Evolutionary conservation across 2,113 vertebrate genomes (phyloP), one percentile per base, ranked within the genome.

Genomic region (Aegypius monachus): DNA sequence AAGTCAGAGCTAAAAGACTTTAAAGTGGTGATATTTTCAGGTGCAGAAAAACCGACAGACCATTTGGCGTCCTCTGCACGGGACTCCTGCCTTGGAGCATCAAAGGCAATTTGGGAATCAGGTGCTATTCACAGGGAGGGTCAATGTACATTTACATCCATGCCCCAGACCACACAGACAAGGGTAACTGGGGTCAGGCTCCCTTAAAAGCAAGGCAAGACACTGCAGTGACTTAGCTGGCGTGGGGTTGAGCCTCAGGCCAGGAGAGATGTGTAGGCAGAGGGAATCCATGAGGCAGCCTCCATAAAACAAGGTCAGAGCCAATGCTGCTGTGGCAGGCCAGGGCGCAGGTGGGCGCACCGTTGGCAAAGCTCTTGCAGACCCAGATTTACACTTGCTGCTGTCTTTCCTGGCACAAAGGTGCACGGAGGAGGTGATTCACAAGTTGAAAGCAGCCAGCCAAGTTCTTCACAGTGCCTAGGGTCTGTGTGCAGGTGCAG

Each of bases 391-490:
- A 65, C 27, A 22, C 21, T 78, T 81, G 20, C 66, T 68, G 87
- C 34, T 94, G 45, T 53, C 58, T 77, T 72, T 85, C 25, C 70
- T 94, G 71, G 67, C 63, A 55, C n/a, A 32, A 25, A 93, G 32
- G 61, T 50, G 34, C 23, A 31, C 0, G 2, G 45, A 72, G 47
- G 25, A 50, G 27, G 43, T 52, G 38, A 66, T 47, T 92, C 13
- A 38, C 36, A 40, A 38, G 25, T 71, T 70, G 42, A 80, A 91
- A 92, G 55, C 42, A 70, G 47, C 27, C 48, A 73, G 53, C 20
- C 53, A 15, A 2, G 5, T 42, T 71, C 11, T 38, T 2, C 0
- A 2, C 75, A 40, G 29, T 0, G 1, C 61, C 79, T 26, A 43
- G 68, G 36, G n/a, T 55, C 61, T 43, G 36, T 15, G 55, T 79